Evolutionary conservation across 2,113 vertebrate species (phyloP).

Genomic region (Nasalis larvatus): DNA sequence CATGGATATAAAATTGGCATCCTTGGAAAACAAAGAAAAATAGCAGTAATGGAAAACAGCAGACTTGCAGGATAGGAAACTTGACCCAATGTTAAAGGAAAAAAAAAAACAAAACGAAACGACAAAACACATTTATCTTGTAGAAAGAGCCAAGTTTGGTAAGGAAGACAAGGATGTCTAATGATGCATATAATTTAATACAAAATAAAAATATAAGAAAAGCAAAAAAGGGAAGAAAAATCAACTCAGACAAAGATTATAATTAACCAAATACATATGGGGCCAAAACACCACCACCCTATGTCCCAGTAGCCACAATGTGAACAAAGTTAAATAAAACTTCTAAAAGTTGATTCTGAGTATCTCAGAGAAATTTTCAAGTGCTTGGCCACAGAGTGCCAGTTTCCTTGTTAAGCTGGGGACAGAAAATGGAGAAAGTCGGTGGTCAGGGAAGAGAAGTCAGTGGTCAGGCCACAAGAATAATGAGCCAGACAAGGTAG

Average conservation of each 20-base stretch:
- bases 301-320: not conserved
- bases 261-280: conserved; percentile 2
- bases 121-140: conserved; percentile 69
- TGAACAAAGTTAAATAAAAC: not conserved
- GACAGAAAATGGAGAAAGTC: not conserved
- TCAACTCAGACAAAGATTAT: not conserved
- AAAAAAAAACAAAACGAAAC: conserved; percentile 66
- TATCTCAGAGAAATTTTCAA: not conserved
- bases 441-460: not conserved
- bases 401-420: not conserved
- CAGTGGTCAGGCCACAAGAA: not conserved
- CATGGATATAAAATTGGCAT: conserved; percentile 14
- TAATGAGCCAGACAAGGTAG: not conserved
- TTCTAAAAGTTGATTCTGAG: not conserved
- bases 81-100: conserved; percentile 28
- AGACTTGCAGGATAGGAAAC: conserved; percentile 50
- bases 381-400: not conserved
- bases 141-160: conserved; percentile 65
- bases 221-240: not conserved
- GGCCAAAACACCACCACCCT: not conserved
- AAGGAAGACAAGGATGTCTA: conserved; percentile 74
- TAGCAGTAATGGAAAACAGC: conserved; percentile 47
- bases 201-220: conserved; percentile 67
- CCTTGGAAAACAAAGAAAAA: not conserved
- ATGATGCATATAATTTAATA: conserved; percentile 67